Conservation (phyloP, 2,797 vertebrate genomes). For the Fratercula arctica region DNA sequence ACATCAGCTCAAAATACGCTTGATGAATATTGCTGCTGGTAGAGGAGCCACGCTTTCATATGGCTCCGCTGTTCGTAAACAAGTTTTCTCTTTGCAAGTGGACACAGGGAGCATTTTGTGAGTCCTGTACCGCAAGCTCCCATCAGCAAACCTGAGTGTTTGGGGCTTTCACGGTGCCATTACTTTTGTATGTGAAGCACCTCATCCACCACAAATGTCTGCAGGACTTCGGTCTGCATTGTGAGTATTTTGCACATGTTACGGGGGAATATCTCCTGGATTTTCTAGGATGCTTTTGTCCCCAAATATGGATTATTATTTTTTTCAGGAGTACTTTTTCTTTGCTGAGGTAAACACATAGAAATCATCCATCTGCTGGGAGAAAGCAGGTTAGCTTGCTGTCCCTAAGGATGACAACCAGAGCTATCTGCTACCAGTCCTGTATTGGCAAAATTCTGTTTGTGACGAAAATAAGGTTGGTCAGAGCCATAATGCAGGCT, state of each 20-base stretch:
- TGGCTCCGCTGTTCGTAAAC: neutral
- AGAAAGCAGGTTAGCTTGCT: neutral
- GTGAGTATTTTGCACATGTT: neutral
- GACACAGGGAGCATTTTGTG: neutral
- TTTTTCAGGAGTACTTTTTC: neutral
- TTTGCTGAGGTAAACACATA: neutral
- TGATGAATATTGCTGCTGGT: neutral
- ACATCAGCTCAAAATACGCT: neutral
- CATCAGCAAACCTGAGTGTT: neutral
- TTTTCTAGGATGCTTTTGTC: neutral
- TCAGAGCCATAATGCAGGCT: neutral
- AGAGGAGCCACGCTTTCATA: neutral
- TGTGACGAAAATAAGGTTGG: neutral
- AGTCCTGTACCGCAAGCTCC: neutral
- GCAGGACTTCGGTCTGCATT: neutral
- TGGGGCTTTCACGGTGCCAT: neutral
- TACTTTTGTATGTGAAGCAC: neutral
- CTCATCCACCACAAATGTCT: neutral
- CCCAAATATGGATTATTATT: neutral
- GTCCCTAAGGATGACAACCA: neutral
- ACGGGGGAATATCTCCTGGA: neutral
- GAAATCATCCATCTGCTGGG: neutral
- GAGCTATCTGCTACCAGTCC: neutral
- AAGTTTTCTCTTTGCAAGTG: neutral
- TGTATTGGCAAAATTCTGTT: neutral